Evolutionary conservation across 92 coral and sea anemone genomes (phyloP), one percentile per base, ranked within the genome.

Genomic region (Phymanthus crucifer): DNA sequence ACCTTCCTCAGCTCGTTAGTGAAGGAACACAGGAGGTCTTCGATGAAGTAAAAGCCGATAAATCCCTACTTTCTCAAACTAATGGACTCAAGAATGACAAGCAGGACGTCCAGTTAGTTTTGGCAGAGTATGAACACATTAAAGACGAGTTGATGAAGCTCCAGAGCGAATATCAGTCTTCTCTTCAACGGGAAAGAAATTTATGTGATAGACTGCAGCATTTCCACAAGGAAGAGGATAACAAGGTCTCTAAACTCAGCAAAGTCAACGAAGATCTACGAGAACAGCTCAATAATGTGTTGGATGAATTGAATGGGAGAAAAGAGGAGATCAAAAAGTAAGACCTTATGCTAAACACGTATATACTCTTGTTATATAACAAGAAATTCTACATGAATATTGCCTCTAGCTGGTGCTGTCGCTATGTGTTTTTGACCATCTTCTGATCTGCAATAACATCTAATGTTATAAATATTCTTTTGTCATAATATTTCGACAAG

Each of bases 311-410:
- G 32, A 91, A 86, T 27, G 83, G 73, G 36, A 75, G 80, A 27
- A 91, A 88, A 68, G 92, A 87, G 24, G 93, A 96, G 48, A 83
- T 93, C n/a, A 87, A 83, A 85, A 89, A 91, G 99, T 96, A 74
- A 36, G 94, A 36, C 23, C 61, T 71, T 83, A 11, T 38, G 0
- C 77, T 24, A 6, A 16, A 70, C 45, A 17, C 3, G 64, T 54
- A 61, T 61, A 61, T 27, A 61, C 68, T n/a, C n/a, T n/a, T n/a
- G n/a, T n/a, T n/a, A n/a, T n/a, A n/a, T n/a, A n/a, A n/a, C n/a
- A n/a, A n/a, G n/a, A n/a, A n/a, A n/a, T n/a, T n/a, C n/a, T n/a
- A n/a, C n/a, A 61, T 24, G 68, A 61, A 61, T 24, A 27, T n/a
- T 27, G 34, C 13, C 68, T 7, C 3, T 29, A 17, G 11, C 66